These are phyloP conservation scores for Phoeniculus purpureus DNA, from an alignment of 2,797 vertebrate species.

Conservation along the genomic window DNA sequence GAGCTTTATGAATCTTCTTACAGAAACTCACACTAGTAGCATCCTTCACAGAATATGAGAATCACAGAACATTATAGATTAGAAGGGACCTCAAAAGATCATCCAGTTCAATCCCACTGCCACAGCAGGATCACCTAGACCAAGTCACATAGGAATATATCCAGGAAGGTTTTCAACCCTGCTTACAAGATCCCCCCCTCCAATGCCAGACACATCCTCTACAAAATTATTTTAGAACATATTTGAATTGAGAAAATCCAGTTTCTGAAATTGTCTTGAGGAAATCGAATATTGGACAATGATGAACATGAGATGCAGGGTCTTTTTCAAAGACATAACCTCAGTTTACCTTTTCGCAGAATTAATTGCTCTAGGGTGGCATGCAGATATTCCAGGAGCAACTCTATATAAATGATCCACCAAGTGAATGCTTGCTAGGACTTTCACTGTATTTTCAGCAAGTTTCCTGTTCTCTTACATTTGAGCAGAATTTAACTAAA, in stretches of 20 bases:
- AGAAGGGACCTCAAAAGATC: too few species aligned
- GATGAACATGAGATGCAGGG: background rate
- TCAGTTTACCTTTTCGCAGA: background rate
- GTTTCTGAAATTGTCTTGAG: background rate
- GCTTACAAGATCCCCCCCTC: too few species aligned
- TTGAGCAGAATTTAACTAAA: background rate
- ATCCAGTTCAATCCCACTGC: too few species aligned
- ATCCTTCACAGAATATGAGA: too few species aligned
- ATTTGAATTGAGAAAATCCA: background rate
- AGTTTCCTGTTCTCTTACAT: background rate
- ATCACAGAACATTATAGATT: too few species aligned
- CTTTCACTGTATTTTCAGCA: background rate
- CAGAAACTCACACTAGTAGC: too few species aligned
- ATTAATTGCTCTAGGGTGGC: background rate
- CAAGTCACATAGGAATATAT: too few species aligned
- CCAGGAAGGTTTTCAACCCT: too few species aligned
- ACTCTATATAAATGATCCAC: background rate
- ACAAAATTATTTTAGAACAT: background rate
- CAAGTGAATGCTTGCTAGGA: background rate
- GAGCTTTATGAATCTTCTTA: too few species aligned
- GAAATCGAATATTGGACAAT: background rate
- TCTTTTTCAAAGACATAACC: background rate
- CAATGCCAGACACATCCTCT: too few species aligned
- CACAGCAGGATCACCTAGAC: too few species aligned
- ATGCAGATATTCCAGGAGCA: background rate